Conservation (phyloP, 1,140 invertebrate species). For the Drosophila burlai region DNA sequence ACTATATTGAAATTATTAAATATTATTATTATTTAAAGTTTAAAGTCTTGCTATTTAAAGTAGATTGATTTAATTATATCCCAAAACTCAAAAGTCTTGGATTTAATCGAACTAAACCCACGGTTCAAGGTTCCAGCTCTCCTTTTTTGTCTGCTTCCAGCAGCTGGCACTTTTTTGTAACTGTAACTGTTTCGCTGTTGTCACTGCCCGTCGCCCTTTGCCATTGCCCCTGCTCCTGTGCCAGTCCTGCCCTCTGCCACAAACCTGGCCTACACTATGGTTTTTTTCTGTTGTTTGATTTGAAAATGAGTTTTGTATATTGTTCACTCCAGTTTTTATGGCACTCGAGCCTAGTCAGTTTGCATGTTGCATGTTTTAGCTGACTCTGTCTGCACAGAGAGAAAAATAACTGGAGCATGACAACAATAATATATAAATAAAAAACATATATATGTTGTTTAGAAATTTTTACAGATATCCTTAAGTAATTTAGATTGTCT, state of each 20-base stretch:
- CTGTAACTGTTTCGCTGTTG: constrained; percentile 44
- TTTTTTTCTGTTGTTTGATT: constrained; percentile 66
- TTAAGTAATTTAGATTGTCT: neutral
- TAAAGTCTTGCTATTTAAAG: neutral
- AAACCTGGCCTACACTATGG: neutral
- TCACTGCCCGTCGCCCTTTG: constrained; percentile 15
- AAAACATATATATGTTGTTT: neutral
- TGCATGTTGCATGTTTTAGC: constrained; percentile 44
- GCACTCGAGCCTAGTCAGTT: constrained; percentile 45
- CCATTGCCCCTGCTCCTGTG: neutral
- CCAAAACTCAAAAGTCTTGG: neutral
- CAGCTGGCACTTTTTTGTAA: constrained; percentile 48
- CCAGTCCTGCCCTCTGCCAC: neutral
- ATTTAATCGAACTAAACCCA: neutral
- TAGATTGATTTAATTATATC: too few relatives aligned
- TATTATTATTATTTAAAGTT: neutral
- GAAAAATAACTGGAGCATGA: neutral
- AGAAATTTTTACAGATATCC: fast-evolving
- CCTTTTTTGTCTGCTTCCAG: constrained; percentile 24
- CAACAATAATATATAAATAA: too few relatives aligned
- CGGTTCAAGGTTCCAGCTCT: constrained; percentile 20
- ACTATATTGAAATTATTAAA: neutral
- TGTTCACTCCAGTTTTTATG: constrained; percentile 65
- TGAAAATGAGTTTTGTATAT: constrained; percentile 72
- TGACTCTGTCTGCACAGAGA: constrained; percentile 12